These are phyloP conservation scores for Petrocephalus schoutedeni DNA, from an alignment of 2,797 vertebrate genomes.

Conservation along the genomic window DNA sequence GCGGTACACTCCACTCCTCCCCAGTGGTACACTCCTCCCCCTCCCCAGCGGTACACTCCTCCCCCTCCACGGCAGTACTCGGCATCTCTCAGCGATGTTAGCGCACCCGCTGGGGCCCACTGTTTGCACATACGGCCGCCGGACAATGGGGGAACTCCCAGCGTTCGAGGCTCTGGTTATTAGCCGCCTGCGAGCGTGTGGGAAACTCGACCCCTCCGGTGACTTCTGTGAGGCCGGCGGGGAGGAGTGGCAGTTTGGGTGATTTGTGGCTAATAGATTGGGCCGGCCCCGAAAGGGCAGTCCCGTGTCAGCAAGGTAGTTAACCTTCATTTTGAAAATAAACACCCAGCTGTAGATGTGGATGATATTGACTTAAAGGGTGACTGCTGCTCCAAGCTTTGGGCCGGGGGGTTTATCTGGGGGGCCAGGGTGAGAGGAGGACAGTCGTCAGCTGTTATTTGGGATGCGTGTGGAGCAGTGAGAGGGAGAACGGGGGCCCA, in stretches of 20 bases:
- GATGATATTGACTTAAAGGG: conserved; percentile 3
- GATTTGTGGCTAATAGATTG: conserved; percentile 4
- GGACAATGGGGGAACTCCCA: background rate
- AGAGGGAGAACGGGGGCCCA: background rate
- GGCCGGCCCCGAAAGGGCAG: background rate
- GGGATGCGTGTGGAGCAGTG: background rate
- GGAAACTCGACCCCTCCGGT: background rate
- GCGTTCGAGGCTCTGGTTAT: background rate
- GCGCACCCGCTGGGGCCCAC: background rate
- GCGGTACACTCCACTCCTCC: background rate
- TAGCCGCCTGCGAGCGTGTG: background rate
- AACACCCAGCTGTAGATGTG: background rate
- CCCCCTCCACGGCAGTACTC: background rate
- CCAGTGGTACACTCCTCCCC: background rate
- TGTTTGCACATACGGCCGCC: background rate
- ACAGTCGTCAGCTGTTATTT: background rate
- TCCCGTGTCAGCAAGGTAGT: background rate
- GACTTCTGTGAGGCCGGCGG: background rate
- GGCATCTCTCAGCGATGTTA: background rate
- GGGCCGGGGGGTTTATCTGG: background rate
- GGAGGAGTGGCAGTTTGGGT: background rate
- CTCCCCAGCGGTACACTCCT: background rate
- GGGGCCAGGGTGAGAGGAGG: background rate
- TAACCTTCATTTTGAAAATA: conserved; percentile 14
- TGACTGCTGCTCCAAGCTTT: background rate